A percentile compares a stretch with the other conserved stretches of the same genome.
phyloP scores from a whole-genome alignment of 2,888 invertebrate species.

The Sepiola atlantica region DNA sequence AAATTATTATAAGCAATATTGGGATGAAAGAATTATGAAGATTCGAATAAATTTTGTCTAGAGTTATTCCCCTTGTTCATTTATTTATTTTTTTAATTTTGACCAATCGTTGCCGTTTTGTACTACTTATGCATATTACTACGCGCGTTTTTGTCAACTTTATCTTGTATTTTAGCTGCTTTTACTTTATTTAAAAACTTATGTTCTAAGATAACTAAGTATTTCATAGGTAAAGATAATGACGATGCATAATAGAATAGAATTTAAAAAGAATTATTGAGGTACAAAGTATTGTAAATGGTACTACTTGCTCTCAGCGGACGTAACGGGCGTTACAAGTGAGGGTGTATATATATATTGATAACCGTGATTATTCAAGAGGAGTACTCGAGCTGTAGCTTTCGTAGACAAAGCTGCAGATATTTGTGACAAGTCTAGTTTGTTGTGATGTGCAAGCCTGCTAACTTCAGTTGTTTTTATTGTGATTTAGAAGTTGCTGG shows the following conservation, averaged over 20 bases:
- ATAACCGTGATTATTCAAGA: not conserved
- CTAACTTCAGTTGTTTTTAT: conserved; percentile 39
- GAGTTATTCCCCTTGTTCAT: conserved; percentile 22
- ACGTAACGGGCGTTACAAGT: not conserved
- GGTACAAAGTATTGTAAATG: not conserved
- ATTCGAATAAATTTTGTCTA: not conserved
- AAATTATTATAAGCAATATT: not conserved
- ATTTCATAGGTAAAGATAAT: not conserved
- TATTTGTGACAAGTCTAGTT: not conserved
- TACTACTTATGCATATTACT: not conserved
- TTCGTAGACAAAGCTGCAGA: not conserved
- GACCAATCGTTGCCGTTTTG: not conserved
- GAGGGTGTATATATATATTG: not conserved
- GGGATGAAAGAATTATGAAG: not conserved
- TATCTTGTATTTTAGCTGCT: not conserved
- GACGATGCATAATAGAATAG: not conserved
- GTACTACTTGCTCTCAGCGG: not conserved
- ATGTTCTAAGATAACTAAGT: not conserved
- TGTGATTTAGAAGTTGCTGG: conserved; percentile 40
- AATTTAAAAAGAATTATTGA: not conserved
- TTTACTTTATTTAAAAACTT: not conserved
- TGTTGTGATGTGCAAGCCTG: conserved; percentile 42
- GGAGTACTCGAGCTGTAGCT: not conserved
- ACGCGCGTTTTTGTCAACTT: not conserved
- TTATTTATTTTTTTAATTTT: not conserved